phyloP scores from a whole-genome alignment of 2,888 invertebrate genomes.

The Caenorhabditis becei region DNA sequence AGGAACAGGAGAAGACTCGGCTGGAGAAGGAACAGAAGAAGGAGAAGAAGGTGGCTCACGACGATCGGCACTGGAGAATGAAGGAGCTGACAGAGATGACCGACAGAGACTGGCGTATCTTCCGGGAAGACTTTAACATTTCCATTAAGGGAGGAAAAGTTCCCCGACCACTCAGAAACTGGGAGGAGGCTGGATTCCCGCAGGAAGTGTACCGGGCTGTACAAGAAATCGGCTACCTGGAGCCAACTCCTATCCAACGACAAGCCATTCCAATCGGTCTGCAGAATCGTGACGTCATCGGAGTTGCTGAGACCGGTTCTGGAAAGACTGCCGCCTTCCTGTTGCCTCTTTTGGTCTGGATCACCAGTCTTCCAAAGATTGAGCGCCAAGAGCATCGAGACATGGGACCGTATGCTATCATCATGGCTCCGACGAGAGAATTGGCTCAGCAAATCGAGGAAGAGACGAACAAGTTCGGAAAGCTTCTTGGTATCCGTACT shows the following conservation, averaged over 20 bases:
- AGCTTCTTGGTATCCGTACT: constrained; percentile 90
- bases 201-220: constrained; percentile 94
- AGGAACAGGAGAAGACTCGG: constrained; percentile 91
- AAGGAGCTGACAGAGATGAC: constrained; percentile 94
- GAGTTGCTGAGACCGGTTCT: constrained; percentile 98
- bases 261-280: constrained; percentile 98
- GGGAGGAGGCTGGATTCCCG: constrained; percentile 95
- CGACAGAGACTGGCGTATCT: constrained; percentile 99
- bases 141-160: constrained; percentile 94
- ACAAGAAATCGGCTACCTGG: constrained; percentile 85
- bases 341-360: constrained; percentile 94
- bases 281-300: constrained; percentile 90
- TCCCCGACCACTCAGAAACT: constrained; percentile 94
- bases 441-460: constrained; percentile 88
- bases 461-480: constrained; percentile 97
- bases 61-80: constrained; percentile 99
- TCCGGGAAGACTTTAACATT: constrained; percentile 98
- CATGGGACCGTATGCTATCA: constrained; percentile 95
- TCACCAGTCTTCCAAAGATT: constrained; percentile 96
- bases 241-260: constrained; percentile 98
- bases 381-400: constrained; percentile 84
- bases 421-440: constrained; percentile 95
- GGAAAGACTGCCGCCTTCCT: constrained; percentile 99
- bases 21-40: constrained; percentile 71
- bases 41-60: constrained; percentile 98